Percentiles rank a stretch among this genome's conserved stretches.
These are phyloP conservation scores for Oryzias celebensis DNA, from an alignment of 2,113 vertebrate genomes.

Conservation along the genomic window DNA sequence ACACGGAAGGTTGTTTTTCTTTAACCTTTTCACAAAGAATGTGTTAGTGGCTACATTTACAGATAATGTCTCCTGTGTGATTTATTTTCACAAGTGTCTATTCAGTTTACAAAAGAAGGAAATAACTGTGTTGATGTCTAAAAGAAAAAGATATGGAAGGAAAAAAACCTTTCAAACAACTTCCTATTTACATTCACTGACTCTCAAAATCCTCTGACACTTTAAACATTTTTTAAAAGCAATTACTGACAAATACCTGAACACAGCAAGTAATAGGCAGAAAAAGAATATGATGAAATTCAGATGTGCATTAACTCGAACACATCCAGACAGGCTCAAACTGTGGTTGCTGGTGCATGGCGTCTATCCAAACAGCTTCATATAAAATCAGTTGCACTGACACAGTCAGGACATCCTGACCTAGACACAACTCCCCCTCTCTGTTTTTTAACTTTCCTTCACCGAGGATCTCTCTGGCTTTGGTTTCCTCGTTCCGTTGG, in stretches of 20 bases:
- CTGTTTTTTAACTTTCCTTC: constrained; percentile 42
- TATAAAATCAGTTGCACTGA: constrained; percentile 66
- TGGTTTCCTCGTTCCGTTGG: not conserved
- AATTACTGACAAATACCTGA: not conserved
- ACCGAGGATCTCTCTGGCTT: constrained; percentile 5
- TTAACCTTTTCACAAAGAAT: not conserved
- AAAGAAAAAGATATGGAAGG: not conserved
- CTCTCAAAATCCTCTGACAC: not conserved
- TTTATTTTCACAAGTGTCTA: too few species aligned
- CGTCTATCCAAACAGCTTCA: constrained; percentile 61
- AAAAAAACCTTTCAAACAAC: not conserved
- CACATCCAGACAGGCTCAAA: constrained; percentile 13
- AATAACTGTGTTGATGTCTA: not conserved
- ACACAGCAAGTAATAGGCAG: not conserved
- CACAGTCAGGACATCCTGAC: constrained; percentile 75
- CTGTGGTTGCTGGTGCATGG: constrained; percentile 43
- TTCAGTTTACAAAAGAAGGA: not conserved
- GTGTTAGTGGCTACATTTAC: not conserved
- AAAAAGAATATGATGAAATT: constrained; percentile 1
- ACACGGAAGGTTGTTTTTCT: not conserved
- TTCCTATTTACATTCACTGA: not conserved
- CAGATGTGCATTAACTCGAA: constrained; percentile 17
- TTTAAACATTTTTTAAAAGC: too few species aligned
- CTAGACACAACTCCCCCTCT: constrained; percentile 57
- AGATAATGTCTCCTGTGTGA: not conserved